phyloP scores from a whole-genome alignment of 2,797 vertebrate species.

The Huso huso region DNA sequence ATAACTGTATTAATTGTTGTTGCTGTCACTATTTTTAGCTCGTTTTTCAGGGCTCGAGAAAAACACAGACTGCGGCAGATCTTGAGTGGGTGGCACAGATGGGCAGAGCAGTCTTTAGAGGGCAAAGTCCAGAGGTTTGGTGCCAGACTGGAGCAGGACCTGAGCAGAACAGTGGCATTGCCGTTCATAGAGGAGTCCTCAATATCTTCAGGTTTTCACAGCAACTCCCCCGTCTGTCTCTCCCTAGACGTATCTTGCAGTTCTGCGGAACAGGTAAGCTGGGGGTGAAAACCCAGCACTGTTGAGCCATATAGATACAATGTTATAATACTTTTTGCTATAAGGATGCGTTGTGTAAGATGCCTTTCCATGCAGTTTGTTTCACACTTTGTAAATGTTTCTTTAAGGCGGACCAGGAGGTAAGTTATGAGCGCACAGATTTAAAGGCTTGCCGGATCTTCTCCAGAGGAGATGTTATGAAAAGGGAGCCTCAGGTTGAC shows the following conservation, averaged over 20 bases:
- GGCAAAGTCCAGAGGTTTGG: constrained; percentile 12
- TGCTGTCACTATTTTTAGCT: constrained; percentile 3
- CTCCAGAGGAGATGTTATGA: too few relatives aligned
- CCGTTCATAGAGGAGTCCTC: background rate
- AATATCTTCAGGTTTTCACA: background rate
- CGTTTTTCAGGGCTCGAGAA: background rate
- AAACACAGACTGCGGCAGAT: background rate
- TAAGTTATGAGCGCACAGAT: too few relatives aligned
- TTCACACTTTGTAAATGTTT: too few relatives aligned
- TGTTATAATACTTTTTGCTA: too few relatives aligned
- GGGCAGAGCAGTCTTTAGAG: constrained; percentile 13
- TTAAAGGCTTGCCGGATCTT: too few relatives aligned
- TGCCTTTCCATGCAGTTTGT: too few relatives aligned
- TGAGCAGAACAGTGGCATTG: background rate
- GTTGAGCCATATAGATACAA: too few relatives aligned
- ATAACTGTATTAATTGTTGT: background rate
- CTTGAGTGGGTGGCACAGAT: constrained; percentile 17
- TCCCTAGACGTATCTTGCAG: background rate
- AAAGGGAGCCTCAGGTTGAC: background rate
- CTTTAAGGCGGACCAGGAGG: too few relatives aligned
- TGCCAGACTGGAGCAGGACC: constrained; percentile 10
- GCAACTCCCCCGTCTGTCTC: background rate
- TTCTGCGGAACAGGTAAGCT: constrained; percentile 5
- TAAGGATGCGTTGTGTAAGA: too few relatives aligned
- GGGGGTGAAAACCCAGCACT: too few relatives aligned